Evolutionary conservation across 2,797 vertebrate genomes (phyloP).

Genomic region (Tauraco hartlaubi): DNA sequence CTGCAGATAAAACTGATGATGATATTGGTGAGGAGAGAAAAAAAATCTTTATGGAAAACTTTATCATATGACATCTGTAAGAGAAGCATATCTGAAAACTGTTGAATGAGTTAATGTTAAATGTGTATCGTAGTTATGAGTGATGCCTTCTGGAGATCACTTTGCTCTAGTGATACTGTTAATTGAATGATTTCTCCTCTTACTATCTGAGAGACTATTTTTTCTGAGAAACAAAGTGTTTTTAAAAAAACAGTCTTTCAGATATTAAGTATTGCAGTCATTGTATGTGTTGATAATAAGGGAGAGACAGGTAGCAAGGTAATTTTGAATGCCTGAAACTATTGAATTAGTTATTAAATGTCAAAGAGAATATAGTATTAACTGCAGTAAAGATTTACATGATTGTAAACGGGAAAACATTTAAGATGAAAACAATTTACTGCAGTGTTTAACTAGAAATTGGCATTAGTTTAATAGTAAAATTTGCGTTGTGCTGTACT

Average conservation of each 20-base stretch:
- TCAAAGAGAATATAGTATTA: not conserved
- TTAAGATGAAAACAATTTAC: not conserved
- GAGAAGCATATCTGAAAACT: not conserved
- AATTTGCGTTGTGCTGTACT: not conserved
- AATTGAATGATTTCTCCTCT: not conserved
- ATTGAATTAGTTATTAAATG: not conserved
- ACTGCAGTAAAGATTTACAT: not conserved
- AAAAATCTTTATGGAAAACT: not conserved
- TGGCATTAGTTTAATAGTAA: not conserved
- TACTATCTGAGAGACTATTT: not conserved
- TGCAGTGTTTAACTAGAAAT: not conserved
- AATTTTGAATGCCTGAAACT: not conserved
- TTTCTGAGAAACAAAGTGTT: not conserved
- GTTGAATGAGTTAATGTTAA: not conserved
- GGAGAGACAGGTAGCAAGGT: not conserved
- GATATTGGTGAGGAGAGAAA: slow-evolving; percentile 88
- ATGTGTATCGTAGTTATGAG: not conserved
- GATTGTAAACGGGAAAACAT: not conserved
- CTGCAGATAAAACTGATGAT: slow-evolving; percentile 94
- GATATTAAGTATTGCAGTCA: not conserved
- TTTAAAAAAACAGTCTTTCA: not conserved
- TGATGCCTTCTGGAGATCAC: not conserved
- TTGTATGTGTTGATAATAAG: not conserved
- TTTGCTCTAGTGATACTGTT: not conserved
- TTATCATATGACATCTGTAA: rapidly evolving